A percentile compares a stretch with the other conserved stretches of the same genome.
Evolutionary conservation across 1,140 invertebrate species (phyloP).

Genomic region (Atta texana): DNA sequence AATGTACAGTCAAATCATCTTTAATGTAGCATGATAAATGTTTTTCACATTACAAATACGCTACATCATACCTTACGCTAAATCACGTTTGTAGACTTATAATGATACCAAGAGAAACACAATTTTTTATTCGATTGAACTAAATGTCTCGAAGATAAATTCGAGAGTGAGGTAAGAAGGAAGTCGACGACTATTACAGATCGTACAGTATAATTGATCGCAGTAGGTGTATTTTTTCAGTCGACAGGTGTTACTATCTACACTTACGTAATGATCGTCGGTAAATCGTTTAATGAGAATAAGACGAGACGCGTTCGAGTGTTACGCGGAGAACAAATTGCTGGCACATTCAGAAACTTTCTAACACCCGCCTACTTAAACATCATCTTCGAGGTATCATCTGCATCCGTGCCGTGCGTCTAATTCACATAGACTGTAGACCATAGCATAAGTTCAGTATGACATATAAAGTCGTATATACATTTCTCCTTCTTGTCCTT

Average conservation of each 20-base stretch:
- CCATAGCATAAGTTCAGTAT: constrained; percentile 11
- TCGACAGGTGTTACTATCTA: constrained; percentile 23
- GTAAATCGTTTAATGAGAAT: constrained; percentile 74
- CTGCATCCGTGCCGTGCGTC: constrained; percentile 17
- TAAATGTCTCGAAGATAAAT: background rate
- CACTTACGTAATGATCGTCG: constrained; percentile 68
- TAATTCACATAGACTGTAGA: constrained; percentile 18
- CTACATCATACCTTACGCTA: background rate
- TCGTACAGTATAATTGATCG: constrained; percentile 47
- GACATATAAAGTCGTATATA: constrained; percentile 7
- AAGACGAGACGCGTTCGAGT: constrained; percentile 52
- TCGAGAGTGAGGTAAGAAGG: constrained; percentile 13
- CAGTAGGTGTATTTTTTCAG: constrained; percentile 22
- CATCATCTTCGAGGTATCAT: constrained; percentile 55
- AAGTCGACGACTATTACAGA: constrained; percentile 18
- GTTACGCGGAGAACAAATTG: constrained; percentile 64
- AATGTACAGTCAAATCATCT: background rate
- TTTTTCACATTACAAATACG: no score
- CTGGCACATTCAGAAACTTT: constrained; percentile 72
- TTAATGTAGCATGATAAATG: background rate
- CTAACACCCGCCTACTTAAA: constrained; percentile 74
- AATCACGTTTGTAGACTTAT: background rate
- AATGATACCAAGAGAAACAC: constrained; percentile 4
- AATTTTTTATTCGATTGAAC: constrained; percentile 21
- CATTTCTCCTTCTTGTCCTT: constrained; percentile 21